phyloP scores from a whole-genome alignment of 2,888 invertebrate genomes.

The Hirudinaria manillensis region DNA sequence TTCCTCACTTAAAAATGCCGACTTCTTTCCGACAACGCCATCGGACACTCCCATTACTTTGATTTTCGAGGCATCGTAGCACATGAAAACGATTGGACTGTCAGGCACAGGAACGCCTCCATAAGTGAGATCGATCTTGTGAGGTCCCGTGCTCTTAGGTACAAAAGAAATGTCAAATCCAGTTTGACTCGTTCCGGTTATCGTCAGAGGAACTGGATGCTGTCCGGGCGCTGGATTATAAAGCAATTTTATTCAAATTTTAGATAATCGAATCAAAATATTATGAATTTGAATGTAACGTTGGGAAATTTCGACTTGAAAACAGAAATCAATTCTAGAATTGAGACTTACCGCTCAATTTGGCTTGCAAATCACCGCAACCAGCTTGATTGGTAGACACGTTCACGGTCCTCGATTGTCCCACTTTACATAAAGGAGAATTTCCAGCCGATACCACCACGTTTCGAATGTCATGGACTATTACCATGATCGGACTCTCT shows the following conservation, averaged over 20 bases:
- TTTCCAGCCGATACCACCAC: slow-evolving; percentile 52
- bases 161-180: slow-evolving; percentile 30
- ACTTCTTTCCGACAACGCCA: slow-evolving; percentile 80
- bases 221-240: slow-evolving; percentile 22
- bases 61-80: slow-evolving; percentile 63
- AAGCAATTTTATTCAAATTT: neutral
- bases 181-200: slow-evolving; percentile 17
- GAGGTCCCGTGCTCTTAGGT: slow-evolving; percentile 42
- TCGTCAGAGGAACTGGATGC: neutral
- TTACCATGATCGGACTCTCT: slow-evolving; percentile 45
- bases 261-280: neutral
- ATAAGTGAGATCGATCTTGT: slow-evolving; percentile 53
- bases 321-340: neutral
- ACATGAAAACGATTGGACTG: slow-evolving; percentile 89
- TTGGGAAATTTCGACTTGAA: neutral
- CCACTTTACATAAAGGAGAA: slow-evolving; percentile 54
- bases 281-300: neutral
- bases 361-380: slow-evolving; percentile 56
- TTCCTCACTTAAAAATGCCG: slow-evolving; percentile 83
- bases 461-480: slow-evolving; percentile 43
- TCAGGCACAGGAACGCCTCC: slow-evolving; percentile 66
- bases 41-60: slow-evolving; percentile 80
- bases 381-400: slow-evolving; percentile 56
- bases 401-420: slow-evolving; percentile 55
- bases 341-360: slow-evolving; percentile 56